Evolutionary conservation across 2,888 invertebrate species (phyloP).

Genomic region (Suillia variegata): DNA sequence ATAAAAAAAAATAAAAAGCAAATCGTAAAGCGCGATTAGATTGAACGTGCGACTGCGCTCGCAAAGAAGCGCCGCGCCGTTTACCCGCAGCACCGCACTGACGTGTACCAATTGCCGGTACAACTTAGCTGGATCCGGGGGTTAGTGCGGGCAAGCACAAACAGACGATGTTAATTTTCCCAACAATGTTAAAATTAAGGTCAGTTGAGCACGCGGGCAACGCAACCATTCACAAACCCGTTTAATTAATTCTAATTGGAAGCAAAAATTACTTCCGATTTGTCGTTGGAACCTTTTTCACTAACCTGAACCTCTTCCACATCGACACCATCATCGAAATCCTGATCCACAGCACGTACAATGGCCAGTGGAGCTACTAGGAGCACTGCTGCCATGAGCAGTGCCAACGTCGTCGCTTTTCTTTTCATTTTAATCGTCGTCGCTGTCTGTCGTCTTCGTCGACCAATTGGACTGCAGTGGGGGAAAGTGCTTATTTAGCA

Average conservation of each 20-base stretch:
- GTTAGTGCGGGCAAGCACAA: background rate
- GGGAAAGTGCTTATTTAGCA: too few relatives aligned
- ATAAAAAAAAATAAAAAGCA: background rate
- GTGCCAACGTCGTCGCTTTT: conserved; percentile 37
- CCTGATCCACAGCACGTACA: conserved; percentile 26
- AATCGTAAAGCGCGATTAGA: background rate
- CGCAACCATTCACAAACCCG: background rate
- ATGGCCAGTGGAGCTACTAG: conserved; percentile 20
- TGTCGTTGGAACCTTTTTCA: background rate
- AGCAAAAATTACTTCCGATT: background rate
- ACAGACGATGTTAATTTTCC: background rate
- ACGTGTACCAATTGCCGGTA: background rate
- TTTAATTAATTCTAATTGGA: background rate
- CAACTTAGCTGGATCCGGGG: too few relatives aligned
- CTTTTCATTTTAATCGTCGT: conserved; percentile 36
- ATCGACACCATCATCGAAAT: conserved; percentile 47
- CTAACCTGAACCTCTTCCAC: conserved; percentile 54
- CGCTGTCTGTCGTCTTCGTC: conserved; percentile 23
- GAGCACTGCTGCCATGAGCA: conserved; percentile 34
- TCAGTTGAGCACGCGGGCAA: background rate
- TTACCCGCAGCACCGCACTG: background rate
- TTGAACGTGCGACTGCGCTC: too few relatives aligned
- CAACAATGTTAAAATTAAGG: background rate
- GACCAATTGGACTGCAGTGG: too few relatives aligned
- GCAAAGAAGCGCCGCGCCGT: too few relatives aligned